Percentiles rank a stretch among this genome's conserved stretches.
Conservation (phyloP, 1,140 invertebrate species). For the Elymnias hypermnestra region DNA sequence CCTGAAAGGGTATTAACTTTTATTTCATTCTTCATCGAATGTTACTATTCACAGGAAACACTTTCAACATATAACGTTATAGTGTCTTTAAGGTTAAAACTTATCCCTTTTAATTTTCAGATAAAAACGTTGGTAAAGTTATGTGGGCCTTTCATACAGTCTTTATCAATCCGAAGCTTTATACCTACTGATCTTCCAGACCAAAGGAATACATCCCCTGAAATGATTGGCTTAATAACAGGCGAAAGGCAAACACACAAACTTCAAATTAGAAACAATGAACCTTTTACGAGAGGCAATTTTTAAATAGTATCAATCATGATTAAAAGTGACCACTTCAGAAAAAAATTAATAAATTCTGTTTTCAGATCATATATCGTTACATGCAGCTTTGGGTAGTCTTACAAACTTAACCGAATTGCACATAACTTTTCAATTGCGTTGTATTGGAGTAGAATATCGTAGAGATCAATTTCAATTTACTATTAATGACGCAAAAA, state of each 20-base stretch:
- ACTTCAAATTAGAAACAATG: conserved; percentile 23
- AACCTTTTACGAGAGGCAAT: conserved; percentile 45
- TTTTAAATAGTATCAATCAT: too few relatives aligned
- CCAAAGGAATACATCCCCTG: conserved; percentile 58
- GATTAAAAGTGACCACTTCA: too few relatives aligned
- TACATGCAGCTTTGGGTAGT: conserved; percentile 65
- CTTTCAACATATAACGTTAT: too few relatives aligned
- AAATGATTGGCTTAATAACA: conserved; percentile 60
- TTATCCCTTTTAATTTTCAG: conserved; percentile 33
- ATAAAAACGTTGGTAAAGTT: conserved; percentile 63
- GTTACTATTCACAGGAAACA: too few relatives aligned
- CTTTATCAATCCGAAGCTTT: conserved; percentile 50
- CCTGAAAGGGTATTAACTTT: conserved; percentile 69
- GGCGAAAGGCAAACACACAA: conserved; percentile 39
- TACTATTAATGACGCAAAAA: conserved; percentile 68
- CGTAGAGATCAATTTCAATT: conserved; percentile 67
- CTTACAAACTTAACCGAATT: conserved; percentile 68
- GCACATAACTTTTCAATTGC: conserved; percentile 59
- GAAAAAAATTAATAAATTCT: too few relatives aligned
- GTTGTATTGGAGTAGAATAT: conserved; percentile 55
- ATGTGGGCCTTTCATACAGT: conserved; percentile 66
- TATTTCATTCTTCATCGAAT: too few relatives aligned
- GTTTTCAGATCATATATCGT: conserved; percentile 68
- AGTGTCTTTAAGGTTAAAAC: too few relatives aligned
- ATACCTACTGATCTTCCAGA: conserved; percentile 57